Evolutionary conservation across 2,888 invertebrate genomes (phyloP), one percentile per base, ranked within the genome.

Genomic region (Gortyna flavago): DNA sequence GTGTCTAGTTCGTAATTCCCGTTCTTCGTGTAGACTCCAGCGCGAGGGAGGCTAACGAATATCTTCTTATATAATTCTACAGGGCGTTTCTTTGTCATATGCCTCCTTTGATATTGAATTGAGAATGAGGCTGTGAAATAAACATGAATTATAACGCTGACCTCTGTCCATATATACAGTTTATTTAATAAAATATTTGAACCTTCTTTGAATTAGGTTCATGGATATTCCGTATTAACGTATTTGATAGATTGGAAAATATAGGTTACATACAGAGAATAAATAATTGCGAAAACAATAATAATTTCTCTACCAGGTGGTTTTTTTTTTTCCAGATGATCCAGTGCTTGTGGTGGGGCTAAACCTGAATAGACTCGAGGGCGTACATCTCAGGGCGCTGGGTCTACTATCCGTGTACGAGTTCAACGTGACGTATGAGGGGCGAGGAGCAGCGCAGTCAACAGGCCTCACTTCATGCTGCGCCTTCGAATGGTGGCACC

Each of bases 381-480:
- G 29, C 29, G 16, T 11, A 57, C n/a, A 57, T 1, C 57, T n/a
- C 29, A 98, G 85, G 9, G 99, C 98, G 0, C 95, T 98, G 84
- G 97, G 98, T 76, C 25, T 99, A 51, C 96, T 99, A 80, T 98
- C 98, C 83, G 98, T 99, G 61, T 99, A 98, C 92, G 99, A 99
- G 25, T 99, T 99, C 96, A 99, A 99, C 95, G 97, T 99, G 89
- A 99, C 99, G 44, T 99, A 99, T 93, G 98, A 99, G 92, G 98
- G 99, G 87, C 92, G 94, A 79, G 92, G 91, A 0, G 94, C 94
- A 2, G 91, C 9, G 51, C 21, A 25, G 51, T 25, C 8, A 32
- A 95, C 96, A 8, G 95, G 93, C 5, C 96, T 91, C 0, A 95
- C 97, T 69, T 97, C 98, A 38, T 99, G 99, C 93, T 98, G 98